A percentile compares a stretch with the other conserved stretches of the same genome.
Evolutionary conservation across 2,113 vertebrate species (phyloP).

Genomic region (Lynx canadensis): DNA sequence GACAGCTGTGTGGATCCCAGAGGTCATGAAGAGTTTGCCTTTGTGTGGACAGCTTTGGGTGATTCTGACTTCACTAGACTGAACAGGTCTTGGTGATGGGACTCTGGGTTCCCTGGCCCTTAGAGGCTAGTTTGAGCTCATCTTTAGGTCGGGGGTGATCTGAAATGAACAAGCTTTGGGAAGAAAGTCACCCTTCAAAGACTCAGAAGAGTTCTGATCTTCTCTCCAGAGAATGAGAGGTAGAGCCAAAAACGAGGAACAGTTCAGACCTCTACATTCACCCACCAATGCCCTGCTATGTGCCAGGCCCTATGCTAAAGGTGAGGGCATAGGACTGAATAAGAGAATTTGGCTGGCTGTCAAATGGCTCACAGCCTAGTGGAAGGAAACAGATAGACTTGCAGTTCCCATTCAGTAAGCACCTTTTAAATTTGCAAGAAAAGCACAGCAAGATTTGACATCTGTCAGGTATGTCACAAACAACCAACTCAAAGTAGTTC

Average conservation of each 20-base stretch:
- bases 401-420: not conserved
- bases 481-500: not conserved
- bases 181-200: not conserved
- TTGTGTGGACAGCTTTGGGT: not conserved
- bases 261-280: not conserved
- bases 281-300: not conserved
- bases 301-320: not conserved
- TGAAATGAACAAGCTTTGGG: not conserved
- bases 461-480: constrained; percentile 7
- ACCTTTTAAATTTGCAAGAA: not conserved
- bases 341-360: not conserved
- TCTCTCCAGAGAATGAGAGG: not conserved
- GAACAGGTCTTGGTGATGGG: not conserved
- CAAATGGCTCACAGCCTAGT: not conserved
- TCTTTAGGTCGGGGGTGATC: not conserved
- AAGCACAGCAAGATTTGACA: constrained; percentile 48
- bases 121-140: not conserved
- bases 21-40: not conserved
- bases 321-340: not conserved
- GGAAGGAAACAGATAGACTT: not conserved
- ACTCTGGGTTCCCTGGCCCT: not conserved
- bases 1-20: not conserved
- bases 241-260: not conserved
- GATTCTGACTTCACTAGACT: not conserved
- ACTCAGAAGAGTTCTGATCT: not conserved